These are phyloP conservation scores for Micropoecilia bifurca DNA, from an alignment of 2,797 vertebrate species.

Conservation along the genomic window DNA sequence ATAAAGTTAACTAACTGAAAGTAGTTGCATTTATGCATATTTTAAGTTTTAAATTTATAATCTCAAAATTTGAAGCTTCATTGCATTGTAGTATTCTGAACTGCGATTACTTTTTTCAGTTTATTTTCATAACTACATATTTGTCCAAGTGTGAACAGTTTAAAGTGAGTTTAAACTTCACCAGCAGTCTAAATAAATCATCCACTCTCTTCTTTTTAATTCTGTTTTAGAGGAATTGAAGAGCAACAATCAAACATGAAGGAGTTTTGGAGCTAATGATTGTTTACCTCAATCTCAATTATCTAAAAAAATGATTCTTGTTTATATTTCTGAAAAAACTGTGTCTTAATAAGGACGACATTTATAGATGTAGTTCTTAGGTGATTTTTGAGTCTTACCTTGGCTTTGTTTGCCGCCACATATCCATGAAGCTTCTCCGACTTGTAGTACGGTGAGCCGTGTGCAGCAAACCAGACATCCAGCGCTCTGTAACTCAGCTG, in stretches of 20 bases:
- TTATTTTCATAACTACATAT: neutral
- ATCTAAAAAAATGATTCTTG: neutral
- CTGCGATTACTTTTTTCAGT: neutral
- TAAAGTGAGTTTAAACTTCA: neutral
- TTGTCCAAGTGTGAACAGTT: constrained; percentile 4
- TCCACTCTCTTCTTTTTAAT: neutral
- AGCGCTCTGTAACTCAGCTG: constrained; percentile 61
- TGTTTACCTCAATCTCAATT: neutral
- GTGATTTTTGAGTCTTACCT: constrained; percentile 69
- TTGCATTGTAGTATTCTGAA: neutral
- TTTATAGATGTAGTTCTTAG: neutral
- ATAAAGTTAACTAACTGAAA: neutral
- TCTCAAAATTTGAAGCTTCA: neutral
- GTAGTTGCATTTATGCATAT: too few relatives aligned
- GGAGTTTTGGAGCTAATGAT: neutral
- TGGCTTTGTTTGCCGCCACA: constrained; percentile 80
- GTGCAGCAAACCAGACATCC: constrained; percentile 86
- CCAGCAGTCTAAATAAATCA: neutral
- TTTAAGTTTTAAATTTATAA: neutral
- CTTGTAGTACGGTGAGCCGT: constrained; percentile 83
- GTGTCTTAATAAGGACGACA: neutral
- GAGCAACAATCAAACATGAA: neutral
- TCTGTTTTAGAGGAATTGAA: neutral
- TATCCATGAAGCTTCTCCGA: constrained; percentile 88
- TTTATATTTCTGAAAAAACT: neutral